Evolutionary conservation across 2,113 vertebrate genomes (phyloP).

Genomic region (Zingel zingel): DNA sequence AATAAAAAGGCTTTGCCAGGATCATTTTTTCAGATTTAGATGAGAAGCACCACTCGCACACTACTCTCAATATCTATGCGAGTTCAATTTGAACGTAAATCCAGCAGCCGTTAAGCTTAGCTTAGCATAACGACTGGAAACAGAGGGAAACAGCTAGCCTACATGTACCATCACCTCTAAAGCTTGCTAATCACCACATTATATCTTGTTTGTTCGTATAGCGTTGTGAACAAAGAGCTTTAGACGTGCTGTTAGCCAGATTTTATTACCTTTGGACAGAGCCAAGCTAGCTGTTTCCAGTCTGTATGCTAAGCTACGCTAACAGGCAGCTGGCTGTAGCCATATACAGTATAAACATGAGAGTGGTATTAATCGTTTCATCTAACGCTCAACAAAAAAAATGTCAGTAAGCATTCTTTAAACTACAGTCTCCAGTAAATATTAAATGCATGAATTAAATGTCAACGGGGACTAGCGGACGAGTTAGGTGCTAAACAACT

Average conservation of each 20-base stretch:
- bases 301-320: conserved; percentile 28
- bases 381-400: neutral
- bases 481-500: neutral
- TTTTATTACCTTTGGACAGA: neutral
- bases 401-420: neutral
- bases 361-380: neutral
- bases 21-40: too few species aligned
- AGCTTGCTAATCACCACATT: neutral
- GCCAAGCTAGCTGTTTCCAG: neutral
- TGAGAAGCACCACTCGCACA: too few species aligned
- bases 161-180: too few species aligned
- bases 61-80: too few species aligned
- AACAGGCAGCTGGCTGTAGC: neutral
- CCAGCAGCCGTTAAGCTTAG: too few species aligned
- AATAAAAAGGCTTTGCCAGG: too few species aligned
- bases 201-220: neutral
- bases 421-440: neutral
- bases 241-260: neutral
- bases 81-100: too few species aligned
- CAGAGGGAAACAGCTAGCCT: too few species aligned
- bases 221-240: neutral
- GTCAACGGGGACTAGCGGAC: neutral
- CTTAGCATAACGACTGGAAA: too few species aligned
- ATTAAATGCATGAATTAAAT: neutral
- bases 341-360: neutral